Conservation (phyloP, 2,113 vertebrate genomes). For the Phycodurus eques region DNA sequence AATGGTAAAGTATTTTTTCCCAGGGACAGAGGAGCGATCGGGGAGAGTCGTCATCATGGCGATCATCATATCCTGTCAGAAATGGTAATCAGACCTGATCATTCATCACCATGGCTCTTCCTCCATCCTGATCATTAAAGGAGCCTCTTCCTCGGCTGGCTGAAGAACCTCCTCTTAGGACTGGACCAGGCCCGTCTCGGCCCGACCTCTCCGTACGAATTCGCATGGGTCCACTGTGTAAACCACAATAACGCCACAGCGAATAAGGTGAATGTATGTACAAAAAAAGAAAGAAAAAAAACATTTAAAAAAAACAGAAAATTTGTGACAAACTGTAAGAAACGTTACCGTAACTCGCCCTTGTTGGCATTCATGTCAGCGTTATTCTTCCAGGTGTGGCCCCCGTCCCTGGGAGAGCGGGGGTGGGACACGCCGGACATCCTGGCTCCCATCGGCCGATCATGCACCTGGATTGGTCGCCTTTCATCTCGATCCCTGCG, state of each 20-base stretch:
- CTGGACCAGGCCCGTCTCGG: constrained; percentile 82
- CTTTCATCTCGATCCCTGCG: constrained; percentile 87
- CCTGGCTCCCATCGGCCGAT: constrained; percentile 72
- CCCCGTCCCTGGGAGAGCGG: constrained; percentile 80
- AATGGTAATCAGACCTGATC: constrained; percentile 75
- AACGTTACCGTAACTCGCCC: constrained; percentile 82
- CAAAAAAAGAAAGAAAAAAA: background rate
- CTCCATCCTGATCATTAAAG: constrained; percentile 80
- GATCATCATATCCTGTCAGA: background rate
- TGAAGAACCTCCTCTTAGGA: constrained; percentile 79
- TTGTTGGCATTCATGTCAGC: constrained; percentile 80
- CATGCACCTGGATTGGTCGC: constrained; percentile 82
- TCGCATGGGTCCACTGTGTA: constrained; percentile 64
- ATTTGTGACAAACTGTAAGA: background rate
- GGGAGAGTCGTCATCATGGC: background rate
- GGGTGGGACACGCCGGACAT: constrained; percentile 79
- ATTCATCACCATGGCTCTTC: constrained; percentile 77
- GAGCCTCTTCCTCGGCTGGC: constrained; percentile 78
- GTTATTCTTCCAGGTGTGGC: constrained; percentile 86
- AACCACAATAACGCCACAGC: background rate
- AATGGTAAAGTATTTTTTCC: background rate
- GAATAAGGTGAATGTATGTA: background rate
- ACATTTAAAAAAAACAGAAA: background rate
- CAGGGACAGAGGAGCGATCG: too few relatives aligned
- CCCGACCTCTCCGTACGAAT: constrained; percentile 83